Evolutionary conservation across 2,888 invertebrate species (phyloP).

Genomic region (Cosmia pyralina): DNA sequence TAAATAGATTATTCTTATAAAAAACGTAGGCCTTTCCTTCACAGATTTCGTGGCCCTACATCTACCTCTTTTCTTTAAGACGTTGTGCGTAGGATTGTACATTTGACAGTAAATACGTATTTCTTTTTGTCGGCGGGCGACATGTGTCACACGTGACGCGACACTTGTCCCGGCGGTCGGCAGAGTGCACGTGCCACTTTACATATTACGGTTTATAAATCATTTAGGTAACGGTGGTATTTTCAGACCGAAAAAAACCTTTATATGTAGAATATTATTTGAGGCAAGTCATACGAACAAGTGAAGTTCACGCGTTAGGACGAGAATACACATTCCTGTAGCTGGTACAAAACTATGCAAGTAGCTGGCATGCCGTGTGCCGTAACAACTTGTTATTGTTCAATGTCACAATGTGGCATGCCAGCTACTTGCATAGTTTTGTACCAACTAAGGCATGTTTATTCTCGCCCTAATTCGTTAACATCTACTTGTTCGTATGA

Average conservation of each 20-base stretch:
- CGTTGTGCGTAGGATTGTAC: slow-evolving; percentile 22
- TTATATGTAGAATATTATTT: slow-evolving; percentile 4
- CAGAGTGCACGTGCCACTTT: slow-evolving; percentile 28
- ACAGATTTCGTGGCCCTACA: slow-evolving; percentile 18
- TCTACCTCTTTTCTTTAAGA: slow-evolving; percentile 8
- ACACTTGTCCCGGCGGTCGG: slow-evolving; percentile 16
- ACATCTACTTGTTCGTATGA: too few species aligned
- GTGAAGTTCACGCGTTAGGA: not conserved
- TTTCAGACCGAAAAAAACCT: slow-evolving; percentile 2
- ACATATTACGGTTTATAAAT: slow-evolving; percentile 20
- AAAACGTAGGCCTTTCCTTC: not conserved
- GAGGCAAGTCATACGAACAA: not conserved
- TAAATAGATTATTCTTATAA: not conserved
- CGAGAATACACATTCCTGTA: too few species aligned
- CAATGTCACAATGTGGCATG: too few species aligned
- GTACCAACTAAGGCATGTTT: too few species aligned
- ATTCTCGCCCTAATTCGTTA: too few species aligned
- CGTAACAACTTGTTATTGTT: too few species aligned
- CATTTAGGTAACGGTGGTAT: slow-evolving; percentile 3
- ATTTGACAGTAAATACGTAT: slow-evolving; percentile 34
- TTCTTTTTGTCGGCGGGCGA: slow-evolving; percentile 8
- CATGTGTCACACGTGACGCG: slow-evolving; percentile 15
- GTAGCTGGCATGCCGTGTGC: too few species aligned
- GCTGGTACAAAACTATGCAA: too few species aligned
- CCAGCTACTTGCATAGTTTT: too few species aligned